Percentiles rank a stretch among this genome's conserved stretches.
phyloP scores from a whole-genome alignment of 2,888 invertebrate species.

The Drosophila affinis region DNA sequence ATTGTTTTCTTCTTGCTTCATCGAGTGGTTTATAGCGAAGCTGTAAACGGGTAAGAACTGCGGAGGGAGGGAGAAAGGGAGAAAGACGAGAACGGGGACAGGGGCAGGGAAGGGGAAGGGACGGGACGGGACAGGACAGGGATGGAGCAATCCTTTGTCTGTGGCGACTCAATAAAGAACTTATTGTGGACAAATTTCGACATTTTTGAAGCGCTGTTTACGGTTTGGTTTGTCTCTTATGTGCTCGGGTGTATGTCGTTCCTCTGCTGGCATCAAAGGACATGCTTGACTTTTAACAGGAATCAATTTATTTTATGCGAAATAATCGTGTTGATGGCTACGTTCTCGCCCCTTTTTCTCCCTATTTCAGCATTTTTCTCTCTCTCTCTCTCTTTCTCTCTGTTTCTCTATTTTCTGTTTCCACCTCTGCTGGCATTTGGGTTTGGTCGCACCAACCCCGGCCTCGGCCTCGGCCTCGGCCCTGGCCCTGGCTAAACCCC shows the following conservation, averaged over 20 bases:
- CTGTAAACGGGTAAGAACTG: constrained; percentile 26
- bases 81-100: constrained; percentile 6
- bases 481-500: constrained; percentile 48
- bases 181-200: constrained; percentile 82
- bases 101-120: constrained; percentile 5
- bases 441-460: constrained; percentile 57
- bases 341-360: constrained; percentile 80
- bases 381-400: background rate
- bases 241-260: constrained; percentile 30
- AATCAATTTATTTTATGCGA: constrained; percentile 83
- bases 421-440: constrained; percentile 25
- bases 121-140: background rate
- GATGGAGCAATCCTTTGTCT: constrained; percentile 70
- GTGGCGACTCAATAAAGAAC: constrained; percentile 76
- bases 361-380: constrained; percentile 20
- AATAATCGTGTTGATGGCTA: constrained; percentile 83
- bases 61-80: no score
- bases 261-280: constrained; percentile 56
- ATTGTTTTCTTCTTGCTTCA: constrained; percentile 45
- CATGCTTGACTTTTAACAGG: constrained; percentile 81
- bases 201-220: constrained; percentile 69
- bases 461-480: constrained; percentile 37
- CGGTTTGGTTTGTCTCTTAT: constrained; percentile 55
- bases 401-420: background rate
- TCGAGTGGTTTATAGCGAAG: constrained; percentile 73